phyloP scores from a whole-genome alignment of 2,113 vertebrate species.

The Nannospalax galili region DNA sequence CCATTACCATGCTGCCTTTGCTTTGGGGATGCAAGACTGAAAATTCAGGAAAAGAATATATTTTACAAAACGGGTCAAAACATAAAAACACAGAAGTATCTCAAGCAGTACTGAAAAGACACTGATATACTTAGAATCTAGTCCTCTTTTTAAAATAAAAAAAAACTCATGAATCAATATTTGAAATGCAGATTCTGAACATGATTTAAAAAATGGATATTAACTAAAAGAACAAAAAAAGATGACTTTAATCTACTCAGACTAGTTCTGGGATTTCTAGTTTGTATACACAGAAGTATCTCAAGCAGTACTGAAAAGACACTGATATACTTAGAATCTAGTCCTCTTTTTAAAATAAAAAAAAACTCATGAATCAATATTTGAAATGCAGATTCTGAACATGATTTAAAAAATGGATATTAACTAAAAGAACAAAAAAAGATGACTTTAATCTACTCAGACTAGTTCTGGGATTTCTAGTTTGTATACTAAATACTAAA shows the following conservation, averaged over 20 bases:
- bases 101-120: not conserved
- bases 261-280: not conserved
- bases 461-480: not conserved
- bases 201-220: not conserved
- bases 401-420: not conserved
- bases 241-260: not conserved
- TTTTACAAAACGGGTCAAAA: conserved; percentile 21
- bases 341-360: not conserved
- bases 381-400: not conserved
- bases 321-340: not conserved
- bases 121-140: not conserved
- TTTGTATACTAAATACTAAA: not conserved
- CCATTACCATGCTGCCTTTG: not conserved
- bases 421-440: not conserved
- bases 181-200: not conserved
- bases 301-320: not conserved
- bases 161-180: not conserved
- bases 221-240: not conserved
- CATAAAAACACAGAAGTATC: conserved; percentile 1
- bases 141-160: not conserved
- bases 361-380: not conserved
- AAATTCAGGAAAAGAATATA: not conserved
- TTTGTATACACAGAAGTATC: too few relatives aligned
- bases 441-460: not conserved
- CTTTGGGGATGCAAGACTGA: not conserved